Base-by-base conservation (phyloP, 2,113 vertebrate genomes). In the Limnothrissa miodon region DNA sequence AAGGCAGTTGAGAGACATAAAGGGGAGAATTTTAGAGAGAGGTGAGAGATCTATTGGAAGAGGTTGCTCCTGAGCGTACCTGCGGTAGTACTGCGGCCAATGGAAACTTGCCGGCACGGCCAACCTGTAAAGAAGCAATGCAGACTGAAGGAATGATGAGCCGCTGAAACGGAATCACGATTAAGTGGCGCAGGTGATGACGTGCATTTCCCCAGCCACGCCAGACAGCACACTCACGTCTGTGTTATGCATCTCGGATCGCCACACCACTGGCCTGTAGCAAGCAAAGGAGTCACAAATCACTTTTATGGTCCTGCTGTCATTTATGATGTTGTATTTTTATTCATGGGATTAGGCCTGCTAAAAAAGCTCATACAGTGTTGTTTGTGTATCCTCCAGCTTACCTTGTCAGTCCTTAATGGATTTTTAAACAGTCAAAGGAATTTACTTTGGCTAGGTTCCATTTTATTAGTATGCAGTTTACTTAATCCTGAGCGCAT, bases 21-120 rank as follows among this genome's bases (percentile, higher is more conserved):
- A 19, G 36, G 29, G 62, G 62, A 10, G 62, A 15, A 13, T 33
- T 70, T 70, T 70, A 36, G 25, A 70, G 62, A 70, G 25, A 11
- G 62, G 29, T 70, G 62, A 70, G 25, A 70, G 62, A 70, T 70
- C 29, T 74, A 74, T 74, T 74, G 66, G 66, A 33, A 11, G 66
- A 36, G 66, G 29, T 74, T 4, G 29, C 66, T 13, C 10, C 15
- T 36, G 13, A 33, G 15, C 66, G 36, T 74, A 74, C 66, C 66
- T 19, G 4, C 0, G 66, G 33, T 3, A 17, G 25, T 17, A 33
- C 10, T 13, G 25, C 10, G 25, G 66, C 66, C 66, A 74, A 74
- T 29, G 25, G 25, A 74, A 74, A 74, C 66, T 36, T 33, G 29
- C 66, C 4, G 66, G 33, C 66, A 62, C 59, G 9, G 59, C 59